Base-by-base conservation (phyloP, 2,888 invertebrate species). In the Cryptus armator region DNA sequence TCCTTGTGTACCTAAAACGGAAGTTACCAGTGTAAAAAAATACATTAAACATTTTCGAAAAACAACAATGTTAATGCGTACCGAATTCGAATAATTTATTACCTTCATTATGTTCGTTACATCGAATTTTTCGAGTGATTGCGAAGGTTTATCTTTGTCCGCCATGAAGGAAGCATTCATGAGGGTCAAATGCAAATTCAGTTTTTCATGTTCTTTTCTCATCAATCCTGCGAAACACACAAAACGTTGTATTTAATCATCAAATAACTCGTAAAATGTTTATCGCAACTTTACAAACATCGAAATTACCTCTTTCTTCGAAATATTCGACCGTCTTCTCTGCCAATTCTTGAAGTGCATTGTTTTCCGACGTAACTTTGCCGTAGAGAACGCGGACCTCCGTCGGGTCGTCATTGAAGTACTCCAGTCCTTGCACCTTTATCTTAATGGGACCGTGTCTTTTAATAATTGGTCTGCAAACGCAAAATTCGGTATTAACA, bases 381-480 rank as follows among this genome's bases (percentile, higher is more conserved):
- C 96, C 98, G 94, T 98, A 99, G 1, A 99, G 93, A 16, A 99
- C 96, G 91, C 96, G 94, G 0, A 97, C 97, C 75, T 96, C 95
- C 76, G 95, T 94, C 0, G 98, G 98, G 94, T 99, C 98, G 94
- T 99, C 99, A 92, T 98, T 98, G 98, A 99, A 98, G 62, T 83
- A 89, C 88, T 98, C 97, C 24, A 99, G 91, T 1, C 98, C 98
- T 91, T 95, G 94, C 46, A 97, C 87, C 84, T 94, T 93, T 7
- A 97, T 92, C 87, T 94, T 94, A 48, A 97, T 93, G 1, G 96
- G 95, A 72, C 95, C 92, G 62, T 94, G 86, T 29, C 92, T 87
- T 90, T 92, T 86, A 71, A 95, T 87, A 44, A 94, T 87, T 5
- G 95, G 94, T 10, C 95, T 95, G 88, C 24, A 62, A 88, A 92